Base-by-base conservation (phyloP, 2,888 invertebrate species). In the Scelioninae gen. 1 region DNA sequence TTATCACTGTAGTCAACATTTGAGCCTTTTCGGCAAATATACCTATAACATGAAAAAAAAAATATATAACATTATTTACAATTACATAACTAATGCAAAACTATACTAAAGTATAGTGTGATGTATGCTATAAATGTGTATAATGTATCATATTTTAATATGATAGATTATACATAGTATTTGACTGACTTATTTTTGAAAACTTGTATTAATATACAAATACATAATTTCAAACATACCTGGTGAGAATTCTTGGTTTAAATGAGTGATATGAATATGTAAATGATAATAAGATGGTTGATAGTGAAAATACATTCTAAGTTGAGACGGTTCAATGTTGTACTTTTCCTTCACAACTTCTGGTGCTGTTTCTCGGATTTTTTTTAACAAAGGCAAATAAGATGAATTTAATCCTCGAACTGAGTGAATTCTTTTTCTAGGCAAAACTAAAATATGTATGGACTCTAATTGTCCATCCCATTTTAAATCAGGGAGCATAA, bases 241-340 rank as follows among this genome's bases (percentile, higher is more conserved):
- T 55, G 97, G 96, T 0, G 2, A 13, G 5, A 96, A 95, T 87
- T 97, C 96, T 93, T 95, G 95, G 55, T 94, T 94, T 2, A 98
- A 91, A 75, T 95, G 95, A 10, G 97, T 97, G 89, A 98, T 97
- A 92, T 99, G 99, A 0, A 99, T 94, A 91, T 99, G 99, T 0
- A 99, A 93, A 91, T 99, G 98, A 93, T 98, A 99, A 93, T 98
- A 99, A 0, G 98, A 97, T 0, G 99, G 99, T 89, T 98, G 98
- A 93, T 99, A 99, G 92, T 99, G 99, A 0, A 99, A 92, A 92
- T 96, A 99, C 82, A 97, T 94, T 29, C 98, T 94, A 31, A 99
- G 92, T 89, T 97, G 95, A 5, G 95, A 94, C 13, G 93, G 92
- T 4, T 94, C 93, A 0, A 99, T 94, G 31, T 89, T 87, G 93